Evolutionary conservation across 2,113 vertebrate species (phyloP).

Genomic region (Phylloscopus whistleri): DNA sequence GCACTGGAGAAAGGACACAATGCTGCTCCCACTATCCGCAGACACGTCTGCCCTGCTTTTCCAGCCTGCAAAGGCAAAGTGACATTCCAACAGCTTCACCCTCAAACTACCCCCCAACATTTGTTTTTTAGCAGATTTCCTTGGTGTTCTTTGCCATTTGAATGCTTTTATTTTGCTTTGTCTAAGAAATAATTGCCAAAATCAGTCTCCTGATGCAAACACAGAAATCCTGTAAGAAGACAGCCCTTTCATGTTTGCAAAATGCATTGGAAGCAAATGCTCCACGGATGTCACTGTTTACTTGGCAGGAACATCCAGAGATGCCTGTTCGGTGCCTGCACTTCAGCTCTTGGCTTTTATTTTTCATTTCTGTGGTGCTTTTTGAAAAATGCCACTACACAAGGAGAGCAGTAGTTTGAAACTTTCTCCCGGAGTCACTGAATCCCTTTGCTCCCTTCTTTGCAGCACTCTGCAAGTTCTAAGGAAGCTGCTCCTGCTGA

Average conservation of each 20-base stretch:
- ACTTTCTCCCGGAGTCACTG: background rate
- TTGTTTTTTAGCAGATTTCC: background rate
- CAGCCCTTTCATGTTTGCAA: background rate
- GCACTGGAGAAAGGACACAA: background rate
- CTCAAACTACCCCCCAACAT: background rate
- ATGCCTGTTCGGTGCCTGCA: background rate
- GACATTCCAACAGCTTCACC: background rate
- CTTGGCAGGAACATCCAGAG: background rate
- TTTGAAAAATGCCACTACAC: background rate
- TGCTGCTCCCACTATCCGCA: background rate
- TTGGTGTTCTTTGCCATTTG: background rate
- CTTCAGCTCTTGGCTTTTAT: background rate
- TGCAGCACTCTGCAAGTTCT: background rate
- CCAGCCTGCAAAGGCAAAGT: background rate
- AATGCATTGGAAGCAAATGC: background rate
- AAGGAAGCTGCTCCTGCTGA: background rate
- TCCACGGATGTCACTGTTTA: background rate
- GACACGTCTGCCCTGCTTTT: background rate
- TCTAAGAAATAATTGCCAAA: background rate
- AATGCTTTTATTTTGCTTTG: background rate
- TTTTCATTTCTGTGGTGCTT: background rate
- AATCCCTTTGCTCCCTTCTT: background rate
- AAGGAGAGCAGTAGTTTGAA: background rate
- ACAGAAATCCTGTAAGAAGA: background rate
- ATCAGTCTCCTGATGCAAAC: background rate